Base-by-base conservation (phyloP, 2,888 invertebrate genomes). In the Charanyca ferruginea region DNA sequence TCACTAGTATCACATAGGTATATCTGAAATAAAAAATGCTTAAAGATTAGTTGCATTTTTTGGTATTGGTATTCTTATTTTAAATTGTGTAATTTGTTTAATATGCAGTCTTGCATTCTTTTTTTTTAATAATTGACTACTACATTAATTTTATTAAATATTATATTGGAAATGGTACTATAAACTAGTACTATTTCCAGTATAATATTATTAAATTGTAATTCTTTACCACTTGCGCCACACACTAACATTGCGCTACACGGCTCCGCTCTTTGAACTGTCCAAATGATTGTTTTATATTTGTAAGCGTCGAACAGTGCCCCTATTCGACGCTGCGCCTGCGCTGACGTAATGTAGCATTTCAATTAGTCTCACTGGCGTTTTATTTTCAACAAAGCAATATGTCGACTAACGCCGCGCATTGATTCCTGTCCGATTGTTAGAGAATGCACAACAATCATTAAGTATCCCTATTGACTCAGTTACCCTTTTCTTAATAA, bases 221-320 rank as follows among this genome's bases (percentile, higher is more conserved):
- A 11, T 0, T 41, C 16, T 28, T 1, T 1, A 6, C 42, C 25
- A 57, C 80, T 90, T 85, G 74, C 0, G 71, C 84, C 90, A 85
- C 62, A 57, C 81, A 18, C 82, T 64, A 78, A 76, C 83, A 84
- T 93, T 91, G 90, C 92, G 92, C 91, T 93, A 90, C 90, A 88
- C 87, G 89, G 88, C 91, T 85, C 87, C 88, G 89, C 91, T 93
- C 93, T 94, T 94, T 94, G 93, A 92, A 90, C 91, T 91, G 91
- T 94, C 93, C 90, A 93, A 94, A 94, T 93, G 92, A 94, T 95
- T 95, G 95, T 95, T 95, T 95, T 95, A 95, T 94, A 95, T 94
- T 94, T 94, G 92, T 92, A 92, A 93, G 93, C 91, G 87, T 83
- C 85, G 90, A 89, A 87, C 90, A 90, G 91, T 91, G 91, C 93